These are phyloP conservation scores for Panzeria rudis DNA, from an alignment of 2,888 invertebrate genomes.

Conservation along the genomic window DNA sequence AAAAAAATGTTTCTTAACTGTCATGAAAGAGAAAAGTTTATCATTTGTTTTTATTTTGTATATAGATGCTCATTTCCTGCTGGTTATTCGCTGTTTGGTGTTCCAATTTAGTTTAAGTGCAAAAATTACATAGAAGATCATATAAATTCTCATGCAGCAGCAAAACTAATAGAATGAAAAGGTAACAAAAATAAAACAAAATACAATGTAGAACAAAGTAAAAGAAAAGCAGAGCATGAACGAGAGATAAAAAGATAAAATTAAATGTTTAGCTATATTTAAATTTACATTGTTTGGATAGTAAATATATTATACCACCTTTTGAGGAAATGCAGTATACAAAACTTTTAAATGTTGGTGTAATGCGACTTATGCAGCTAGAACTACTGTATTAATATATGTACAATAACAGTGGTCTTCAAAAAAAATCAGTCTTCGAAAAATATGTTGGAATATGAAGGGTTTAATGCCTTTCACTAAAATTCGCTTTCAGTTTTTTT, in stretches of 20 bases:
- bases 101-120: constrained; percentile 46
- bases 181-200: neutral
- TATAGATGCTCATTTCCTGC: constrained; percentile 40
- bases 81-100: constrained; percentile 37
- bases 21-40: constrained; percentile 18
- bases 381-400: too few relatives aligned
- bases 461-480: too few relatives aligned
- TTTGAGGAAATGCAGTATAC: too few relatives aligned
- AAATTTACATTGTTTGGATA: too few relatives aligned
- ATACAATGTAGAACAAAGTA: neutral
- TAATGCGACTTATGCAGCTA: too few relatives aligned
- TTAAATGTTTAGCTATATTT: neutral
- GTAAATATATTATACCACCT: too few relatives aligned
- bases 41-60: constrained; percentile 53
- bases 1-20: constrained; percentile 20
- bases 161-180: constrained; percentile 16
- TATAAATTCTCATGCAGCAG: constrained; percentile 40
- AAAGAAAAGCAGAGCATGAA: neutral
- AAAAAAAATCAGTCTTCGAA: too few relatives aligned
- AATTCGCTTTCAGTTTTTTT: too few relatives aligned
- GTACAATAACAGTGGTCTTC: too few relatives aligned
- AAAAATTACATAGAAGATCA: constrained; percentile 24
- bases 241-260: neutral
- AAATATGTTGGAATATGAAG: too few relatives aligned
- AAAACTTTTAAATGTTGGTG: too few relatives aligned